Evolutionary conservation across 1,140 invertebrate genomes (phyloP).

Genomic region (Plodia interpunctella): DNA sequence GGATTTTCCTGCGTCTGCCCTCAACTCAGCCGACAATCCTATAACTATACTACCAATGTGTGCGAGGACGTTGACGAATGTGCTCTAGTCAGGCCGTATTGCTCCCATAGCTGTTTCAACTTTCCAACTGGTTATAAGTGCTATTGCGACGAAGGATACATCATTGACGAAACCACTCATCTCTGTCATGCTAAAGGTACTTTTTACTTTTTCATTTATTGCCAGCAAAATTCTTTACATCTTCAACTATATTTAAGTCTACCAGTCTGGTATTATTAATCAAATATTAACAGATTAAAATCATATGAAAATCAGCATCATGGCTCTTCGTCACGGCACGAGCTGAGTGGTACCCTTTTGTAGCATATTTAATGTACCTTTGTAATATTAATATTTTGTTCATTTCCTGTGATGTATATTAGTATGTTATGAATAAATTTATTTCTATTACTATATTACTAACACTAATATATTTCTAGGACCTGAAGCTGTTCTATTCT

Average conservation of each 20-base stretch:
- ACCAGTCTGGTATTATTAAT: no score
- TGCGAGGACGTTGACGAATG: slow-evolving; percentile 71
- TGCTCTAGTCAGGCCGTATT: slow-evolving; percentile 62
- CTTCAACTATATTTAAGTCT: no score
- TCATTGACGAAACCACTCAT: slow-evolving; percentile 79
- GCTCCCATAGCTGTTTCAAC: slow-evolving; percentile 92
- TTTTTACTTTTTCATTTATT: not conserved
- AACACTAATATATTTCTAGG: slow-evolving; percentile 45
- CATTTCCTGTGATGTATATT: no score
- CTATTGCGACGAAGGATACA: slow-evolving; percentile 87
- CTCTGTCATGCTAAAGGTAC: slow-evolving; percentile 81
- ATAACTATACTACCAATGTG: slow-evolving; percentile 40
- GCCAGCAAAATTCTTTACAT: not conserved
- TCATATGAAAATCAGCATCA: no score
- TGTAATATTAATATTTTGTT: no score
- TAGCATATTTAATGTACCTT: no score
- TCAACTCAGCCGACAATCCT: slow-evolving; percentile 17
- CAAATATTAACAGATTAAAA: no score
- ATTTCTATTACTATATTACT: no score
- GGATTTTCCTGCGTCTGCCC: slow-evolving; percentile 80
- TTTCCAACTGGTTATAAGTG: slow-evolving; percentile 87
- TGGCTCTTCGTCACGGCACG: no score
- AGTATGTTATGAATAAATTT: no score
- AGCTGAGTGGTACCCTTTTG: no score
- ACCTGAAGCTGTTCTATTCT: slow-evolving; percentile 81